Conservation (phyloP, 2,888 invertebrate genomes). For the Metallyticus violacea region DNA sequence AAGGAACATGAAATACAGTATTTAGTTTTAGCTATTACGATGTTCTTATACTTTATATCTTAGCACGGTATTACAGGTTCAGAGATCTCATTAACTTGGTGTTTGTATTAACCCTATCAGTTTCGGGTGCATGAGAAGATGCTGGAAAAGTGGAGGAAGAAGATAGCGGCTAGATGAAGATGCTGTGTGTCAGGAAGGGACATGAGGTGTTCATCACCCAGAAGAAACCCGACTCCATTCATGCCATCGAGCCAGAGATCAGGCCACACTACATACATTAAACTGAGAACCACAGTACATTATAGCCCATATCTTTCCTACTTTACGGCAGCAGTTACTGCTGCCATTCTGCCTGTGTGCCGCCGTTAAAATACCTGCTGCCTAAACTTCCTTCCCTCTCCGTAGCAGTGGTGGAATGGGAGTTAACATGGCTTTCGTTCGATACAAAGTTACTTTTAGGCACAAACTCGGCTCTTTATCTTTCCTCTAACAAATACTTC, state of each 20-base stretch:
- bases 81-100: background rate
- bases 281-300: background rate
- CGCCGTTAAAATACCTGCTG: background rate
- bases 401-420: background rate
- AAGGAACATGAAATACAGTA: background rate
- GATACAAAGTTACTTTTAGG: background rate
- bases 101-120: background rate
- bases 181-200: background rate
- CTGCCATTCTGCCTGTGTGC: background rate
- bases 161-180: background rate
- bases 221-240: background rate
- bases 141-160: too few species aligned
- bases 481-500: background rate
- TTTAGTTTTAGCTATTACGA: background rate
- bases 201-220: background rate
- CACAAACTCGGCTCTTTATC: background rate
- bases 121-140: background rate
- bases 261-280: background rate
- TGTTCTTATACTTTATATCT: background rate
- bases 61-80: background rate
- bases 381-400: too few species aligned
- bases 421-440: too few species aligned
- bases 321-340: background rate
- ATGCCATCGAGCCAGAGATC: background rate
- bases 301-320: slow-evolving; percentile 4